Percentiles rank a stretch among this genome's conserved stretches.
Evolutionary conservation across 2,113 vertebrate species (phyloP).

Genomic region (Geococcyx californianus): DNA sequence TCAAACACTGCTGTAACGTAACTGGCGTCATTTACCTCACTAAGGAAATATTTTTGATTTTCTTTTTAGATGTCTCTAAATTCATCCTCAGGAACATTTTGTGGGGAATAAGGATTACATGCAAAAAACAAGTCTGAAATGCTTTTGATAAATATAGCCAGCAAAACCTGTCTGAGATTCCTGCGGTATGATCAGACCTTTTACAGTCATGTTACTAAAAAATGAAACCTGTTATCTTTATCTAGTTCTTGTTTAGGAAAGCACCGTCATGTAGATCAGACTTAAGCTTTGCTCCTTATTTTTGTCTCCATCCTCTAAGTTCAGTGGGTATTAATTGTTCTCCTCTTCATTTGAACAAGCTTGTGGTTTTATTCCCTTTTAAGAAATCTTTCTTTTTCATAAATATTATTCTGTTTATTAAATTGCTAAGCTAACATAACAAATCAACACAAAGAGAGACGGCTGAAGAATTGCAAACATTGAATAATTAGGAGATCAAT

Average conservation of each 20-base stretch:
- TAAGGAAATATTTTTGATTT: background rate
- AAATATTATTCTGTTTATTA: constrained; percentile 14
- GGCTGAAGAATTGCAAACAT: constrained; percentile 34
- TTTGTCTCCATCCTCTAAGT: constrained; percentile 1
- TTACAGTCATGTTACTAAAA: background rate
- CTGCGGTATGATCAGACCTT: background rate
- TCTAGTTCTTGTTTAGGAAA: background rate
- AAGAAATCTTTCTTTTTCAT: background rate
- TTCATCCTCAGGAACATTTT: background rate
- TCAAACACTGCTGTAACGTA: background rate
- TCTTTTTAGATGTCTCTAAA: background rate
- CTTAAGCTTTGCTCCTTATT: background rate
- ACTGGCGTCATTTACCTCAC: background rate
- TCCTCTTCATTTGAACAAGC: background rate
- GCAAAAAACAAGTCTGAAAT: background rate
- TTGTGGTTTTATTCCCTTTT: background rate
- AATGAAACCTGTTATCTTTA: background rate
- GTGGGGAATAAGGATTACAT: background rate
- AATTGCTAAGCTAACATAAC: background rate
- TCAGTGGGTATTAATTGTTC: background rate
- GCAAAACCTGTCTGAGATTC: background rate
- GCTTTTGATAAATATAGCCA: background rate
- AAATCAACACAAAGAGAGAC: background rate
- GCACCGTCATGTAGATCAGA: background rate
- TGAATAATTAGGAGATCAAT: constrained; percentile 50